Evolutionary conservation across 2,113 vertebrate genomes (phyloP), one percentile per base, ranked within the genome.

Genomic region (Phasianus colchicus): DNA sequence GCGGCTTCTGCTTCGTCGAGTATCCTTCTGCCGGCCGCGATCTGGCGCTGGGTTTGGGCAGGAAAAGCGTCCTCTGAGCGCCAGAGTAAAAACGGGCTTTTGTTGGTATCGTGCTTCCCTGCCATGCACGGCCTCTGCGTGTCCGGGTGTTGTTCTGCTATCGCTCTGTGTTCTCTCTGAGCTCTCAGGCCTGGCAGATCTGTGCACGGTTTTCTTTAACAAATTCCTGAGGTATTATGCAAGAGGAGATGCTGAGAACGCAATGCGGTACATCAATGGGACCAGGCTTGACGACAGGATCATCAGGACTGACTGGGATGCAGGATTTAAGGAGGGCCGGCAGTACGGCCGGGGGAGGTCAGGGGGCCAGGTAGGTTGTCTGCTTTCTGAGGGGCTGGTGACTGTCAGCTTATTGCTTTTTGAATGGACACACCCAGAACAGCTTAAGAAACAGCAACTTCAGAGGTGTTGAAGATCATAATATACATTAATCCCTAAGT

Each of bases 1-100:
- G 99, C n/a, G 98, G 98, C 1, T 99, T 99, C 96, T 99, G 98
- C 90, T 99, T 99, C 25, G 99, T 99, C 15, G 98, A 99, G 98
- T 99, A 98, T 99, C 98, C 98, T 98, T 98, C 80, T 11, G 60
- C 5, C 5, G 52, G 47, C 47, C 27, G 52, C 52, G 25, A 15
- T 14, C 47, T 24, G 47, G 25, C 50, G 50, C 50, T 27, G 47
- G 47, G 21, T 22, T 24, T 50, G 48, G 24, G 22, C 27, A 6
- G 27, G 9, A 54, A 30, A 10, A 17, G 50, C 52, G 4, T 17
- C 30, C 9, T 54, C 27, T 30, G 13, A 52, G 50, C 6, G 12
- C 47, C 20, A 47, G 47, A 21, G 47, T 47, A 47, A 21, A 11
- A 47, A 47, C 13, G 48, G 48, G 48, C 48, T 50, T 50, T 50